Evolutionary conservation across 2,797 vertebrate species (phyloP), one percentile per base, ranked within the genome.

Genomic region (Tadarida brasiliensis): DNA sequence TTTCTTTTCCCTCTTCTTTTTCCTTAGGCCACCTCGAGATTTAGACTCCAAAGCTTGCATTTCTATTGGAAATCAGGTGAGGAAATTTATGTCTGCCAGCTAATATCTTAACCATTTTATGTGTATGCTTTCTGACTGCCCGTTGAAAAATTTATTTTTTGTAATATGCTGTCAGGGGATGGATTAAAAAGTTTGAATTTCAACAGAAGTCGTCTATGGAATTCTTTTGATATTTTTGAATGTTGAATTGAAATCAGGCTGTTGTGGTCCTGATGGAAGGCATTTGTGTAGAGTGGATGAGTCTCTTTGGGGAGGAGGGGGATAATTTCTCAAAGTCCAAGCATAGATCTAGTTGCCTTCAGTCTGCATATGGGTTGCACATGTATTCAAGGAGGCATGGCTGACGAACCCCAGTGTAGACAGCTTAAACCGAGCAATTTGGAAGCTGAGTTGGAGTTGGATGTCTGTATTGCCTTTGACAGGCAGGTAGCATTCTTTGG

Each of bases 1-100:
- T 14, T 30, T 1, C 24, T 74, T 65, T n/a, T 6, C 14, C 28
- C 0, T n/a, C 28, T 11, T 0, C 94, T 9, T 90, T 98, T 86
- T 97, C 14, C 5, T 92, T 98, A 99, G 99, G 97, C 99, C 99
- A 77, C 99, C 99, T 87, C 98, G 99, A 98, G 99, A 99, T 98
- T 98, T 99, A 98, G 99, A 99, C 97, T 99, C 99, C 1, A 99
- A 99, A 98, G 99, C 99, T 93, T 99, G 98, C 90, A 99, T 99
- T 97, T 99, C 99, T 65, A 99, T 99, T 91, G 99, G 99, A 47
- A 99, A 99, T 90, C 99, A 99, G 99, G 99, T 99, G 98, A 98
- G 98, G 56, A 54, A 93, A 94, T 49, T 77, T 39, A 12, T 0
- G 1, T 11, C 24, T 85, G 30, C 19, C 15, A 49, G 49, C 33